These are phyloP conservation scores for Montipora cactus DNA, from an alignment of 64 coral and sea anemone genomes.

Conservation along the genomic window DNA sequence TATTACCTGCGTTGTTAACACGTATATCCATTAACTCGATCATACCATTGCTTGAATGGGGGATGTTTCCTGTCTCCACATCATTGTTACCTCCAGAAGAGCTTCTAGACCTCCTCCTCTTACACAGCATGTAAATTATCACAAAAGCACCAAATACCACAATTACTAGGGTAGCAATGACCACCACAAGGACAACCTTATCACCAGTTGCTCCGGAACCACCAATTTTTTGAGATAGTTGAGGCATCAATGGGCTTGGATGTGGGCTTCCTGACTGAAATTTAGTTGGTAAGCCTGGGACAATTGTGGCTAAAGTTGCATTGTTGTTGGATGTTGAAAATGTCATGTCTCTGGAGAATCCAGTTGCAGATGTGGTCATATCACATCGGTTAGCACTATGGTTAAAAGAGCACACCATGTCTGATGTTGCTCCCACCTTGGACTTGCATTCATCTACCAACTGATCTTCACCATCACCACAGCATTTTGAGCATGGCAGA, in stretches of 20 bases:
- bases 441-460: conserved; percentile 29
- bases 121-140: no score
- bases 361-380: not conserved
- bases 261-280: not conserved
- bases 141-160: no score
- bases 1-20: no score
- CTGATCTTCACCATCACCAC: conserved; percentile 53
- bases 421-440: not conserved
- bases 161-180: no score
- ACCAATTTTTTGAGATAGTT: not conserved
- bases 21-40: no score
- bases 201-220: no score
- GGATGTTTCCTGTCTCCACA: no score
- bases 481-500: conserved; percentile 44
- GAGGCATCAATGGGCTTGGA: not conserved
- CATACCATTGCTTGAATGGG: no score
- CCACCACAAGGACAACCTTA: no score
- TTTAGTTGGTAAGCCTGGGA: not conserved
- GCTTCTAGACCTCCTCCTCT: no score
- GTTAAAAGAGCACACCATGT: conserved; percentile 24
- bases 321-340: no score
- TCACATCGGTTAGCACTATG: conserved; percentile 19
- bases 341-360: not conserved
- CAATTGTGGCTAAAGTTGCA: not conserved
- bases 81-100: no score